Percentiles rank a stretch among this genome's conserved stretches.
Evolutionary conservation across 2,888 invertebrate species (phyloP).

Genomic region (Dromius quadrimaculatus): DNA sequence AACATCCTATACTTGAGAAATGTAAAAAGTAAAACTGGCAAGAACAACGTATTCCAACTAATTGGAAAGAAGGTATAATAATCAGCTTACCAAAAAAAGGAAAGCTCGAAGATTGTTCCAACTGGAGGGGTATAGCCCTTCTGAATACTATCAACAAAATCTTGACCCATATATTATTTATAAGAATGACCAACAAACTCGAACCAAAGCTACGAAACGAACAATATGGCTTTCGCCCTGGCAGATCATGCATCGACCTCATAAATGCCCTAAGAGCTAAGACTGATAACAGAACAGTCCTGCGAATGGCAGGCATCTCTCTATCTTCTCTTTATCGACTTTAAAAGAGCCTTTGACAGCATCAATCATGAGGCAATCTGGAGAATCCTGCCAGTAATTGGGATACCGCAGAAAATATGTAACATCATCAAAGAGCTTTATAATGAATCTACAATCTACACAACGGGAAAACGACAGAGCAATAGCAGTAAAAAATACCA

Average conservation of each 20-base stretch:
- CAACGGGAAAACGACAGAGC: not conserved
- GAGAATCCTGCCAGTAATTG: not conserved
- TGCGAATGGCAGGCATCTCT: constrained; percentile 17
- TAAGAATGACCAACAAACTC: not conserved
- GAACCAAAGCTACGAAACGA: constrained; percentile 15
- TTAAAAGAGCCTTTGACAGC: constrained; percentile 22
- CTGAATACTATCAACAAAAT: constrained; percentile 29
- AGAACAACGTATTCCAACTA: constrained; percentile 2
- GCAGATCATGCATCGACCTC: constrained; percentile 19
- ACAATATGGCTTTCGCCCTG: constrained; percentile 16
- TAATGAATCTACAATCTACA: not conserved
- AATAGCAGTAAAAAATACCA: not conserved
- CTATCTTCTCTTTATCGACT: constrained; percentile 17
- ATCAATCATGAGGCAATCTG: constrained; percentile 10
- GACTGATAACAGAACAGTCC: constrained; percentile 26
- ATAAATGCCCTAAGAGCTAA: constrained; percentile 10
- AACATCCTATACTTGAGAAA: not conserved
- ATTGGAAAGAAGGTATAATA: constrained; percentile 15
- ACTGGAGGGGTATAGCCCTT: constrained; percentile 35
- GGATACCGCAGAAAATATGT: constrained; percentile 1
- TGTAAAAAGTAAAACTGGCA: constrained; percentile 2
- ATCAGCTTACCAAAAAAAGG: constrained; percentile 21
- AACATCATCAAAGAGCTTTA: constrained; percentile 9
- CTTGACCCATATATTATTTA: not conserved
- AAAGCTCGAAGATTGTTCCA: constrained; percentile 14